phyloP scores from a whole-genome alignment of 2,113 vertebrate genomes.

The Cervus canadensis region DNA sequence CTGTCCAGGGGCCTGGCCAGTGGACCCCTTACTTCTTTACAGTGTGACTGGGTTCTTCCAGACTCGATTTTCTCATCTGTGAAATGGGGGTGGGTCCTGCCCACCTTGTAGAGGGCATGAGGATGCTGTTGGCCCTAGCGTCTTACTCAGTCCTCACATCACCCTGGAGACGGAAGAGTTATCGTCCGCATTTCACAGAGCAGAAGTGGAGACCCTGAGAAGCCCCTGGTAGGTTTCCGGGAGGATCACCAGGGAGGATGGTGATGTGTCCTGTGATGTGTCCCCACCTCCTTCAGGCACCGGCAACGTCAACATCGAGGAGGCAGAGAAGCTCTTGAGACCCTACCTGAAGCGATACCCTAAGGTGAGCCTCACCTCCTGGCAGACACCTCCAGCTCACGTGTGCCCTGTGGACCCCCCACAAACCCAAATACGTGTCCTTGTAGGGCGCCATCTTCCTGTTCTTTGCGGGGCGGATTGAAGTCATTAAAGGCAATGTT shows the following conservation, averaged over 20 bases:
- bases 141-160: neutral
- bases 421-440: neutral
- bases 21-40: neutral
- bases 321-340: constrained; percentile 92
- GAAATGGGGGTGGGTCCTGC: neutral
- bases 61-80: neutral
- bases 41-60: neutral
- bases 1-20: neutral
- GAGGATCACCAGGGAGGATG: neutral
- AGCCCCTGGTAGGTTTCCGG: neutral
- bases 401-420: neutral
- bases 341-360: constrained; percentile 95
- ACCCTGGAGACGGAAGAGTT: neutral
- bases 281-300: constrained; percentile 83
- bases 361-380: constrained; percentile 81
- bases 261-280: neutral
- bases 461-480: constrained; percentile 98
- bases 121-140: neutral
- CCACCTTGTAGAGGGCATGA: neutral
- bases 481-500: constrained; percentile 96
- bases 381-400: neutral
- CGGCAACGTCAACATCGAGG: constrained; percentile 93
- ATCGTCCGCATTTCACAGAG: neutral
- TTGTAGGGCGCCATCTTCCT: constrained; percentile 97
- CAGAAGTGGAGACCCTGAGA: neutral